Evolutionary conservation across 2,113 vertebrate species (phyloP).

Genomic region (Talpa occidentalis): DNA sequence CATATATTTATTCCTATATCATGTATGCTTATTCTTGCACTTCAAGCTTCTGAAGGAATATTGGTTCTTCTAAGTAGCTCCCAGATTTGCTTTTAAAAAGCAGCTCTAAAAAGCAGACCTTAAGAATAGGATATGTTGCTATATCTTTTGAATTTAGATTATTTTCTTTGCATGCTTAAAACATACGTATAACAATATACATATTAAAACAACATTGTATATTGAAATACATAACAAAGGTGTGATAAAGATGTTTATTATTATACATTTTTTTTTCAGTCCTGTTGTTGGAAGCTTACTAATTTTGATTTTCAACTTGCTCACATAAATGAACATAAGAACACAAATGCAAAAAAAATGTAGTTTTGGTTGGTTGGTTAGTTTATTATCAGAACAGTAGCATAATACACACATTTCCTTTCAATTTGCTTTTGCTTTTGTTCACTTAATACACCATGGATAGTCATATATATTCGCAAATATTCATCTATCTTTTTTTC

Average conservation of each 20-base stretch:
- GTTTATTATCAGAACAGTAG: conserved; percentile 48
- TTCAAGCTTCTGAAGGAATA: background rate
- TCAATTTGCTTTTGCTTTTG: conserved; percentile 9
- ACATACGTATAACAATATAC: no score
- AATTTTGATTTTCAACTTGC: background rate
- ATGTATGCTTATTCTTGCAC: background rate
- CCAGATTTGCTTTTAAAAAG: background rate
- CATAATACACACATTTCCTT: background rate
- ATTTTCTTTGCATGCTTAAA: background rate
- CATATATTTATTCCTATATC: background rate
- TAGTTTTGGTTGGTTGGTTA: background rate
- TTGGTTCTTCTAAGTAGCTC: background rate
- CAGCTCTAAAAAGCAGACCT: conserved; percentile 5
- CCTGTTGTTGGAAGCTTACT: background rate
- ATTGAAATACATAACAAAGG: background rate
- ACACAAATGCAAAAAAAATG: background rate
- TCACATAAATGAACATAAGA: background rate
- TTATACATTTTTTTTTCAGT: background rate
- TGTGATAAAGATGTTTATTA: conserved; percentile 22
- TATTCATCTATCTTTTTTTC: background rate
- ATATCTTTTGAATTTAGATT: background rate
- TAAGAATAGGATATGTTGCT: background rate
- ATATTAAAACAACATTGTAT: background rate
- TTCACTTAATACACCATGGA: background rate
- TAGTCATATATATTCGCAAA: background rate